These are phyloP conservation scores for Euwallacea fornicatus DNA, from an alignment of 1,140 invertebrate species.

Conservation along the genomic window DNA sequence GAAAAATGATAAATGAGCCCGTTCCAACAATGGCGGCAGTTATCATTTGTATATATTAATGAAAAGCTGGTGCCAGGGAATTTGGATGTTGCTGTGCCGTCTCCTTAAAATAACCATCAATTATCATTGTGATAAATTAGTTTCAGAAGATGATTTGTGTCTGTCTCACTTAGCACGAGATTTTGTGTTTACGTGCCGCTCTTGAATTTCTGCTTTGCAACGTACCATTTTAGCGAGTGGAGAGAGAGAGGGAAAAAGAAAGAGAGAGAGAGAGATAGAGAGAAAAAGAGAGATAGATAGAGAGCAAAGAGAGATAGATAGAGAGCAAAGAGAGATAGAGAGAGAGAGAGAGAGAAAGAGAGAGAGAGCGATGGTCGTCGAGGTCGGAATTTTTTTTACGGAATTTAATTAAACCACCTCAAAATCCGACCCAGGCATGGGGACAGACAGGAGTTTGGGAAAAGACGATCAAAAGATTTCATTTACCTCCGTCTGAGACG, in stretches of 20 bases:
- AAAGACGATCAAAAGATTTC: slow-evolving; percentile 4
- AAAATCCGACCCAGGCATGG: background rate
- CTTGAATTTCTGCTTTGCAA: too few species aligned
- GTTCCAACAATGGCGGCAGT: slow-evolving; percentile 2
- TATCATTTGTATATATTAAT: slow-evolving; percentile 8
- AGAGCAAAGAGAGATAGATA: too few species aligned
- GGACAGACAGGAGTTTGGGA: background rate
- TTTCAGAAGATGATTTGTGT: slow-evolving; percentile 1
- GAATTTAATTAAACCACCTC: background rate
- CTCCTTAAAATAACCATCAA: slow-evolving; percentile 5
- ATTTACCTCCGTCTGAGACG: background rate
- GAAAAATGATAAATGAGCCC: slow-evolving; percentile 5
- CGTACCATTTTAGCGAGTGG: too few species aligned
- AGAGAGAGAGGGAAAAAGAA: too few species aligned
- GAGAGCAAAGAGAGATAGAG: too few species aligned
- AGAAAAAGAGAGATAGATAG: too few species aligned
- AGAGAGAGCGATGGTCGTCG: too few species aligned
- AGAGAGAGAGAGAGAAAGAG: too few species aligned
- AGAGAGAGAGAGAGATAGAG: too few species aligned
- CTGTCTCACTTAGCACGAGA: background rate
- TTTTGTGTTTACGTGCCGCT: too few species aligned
- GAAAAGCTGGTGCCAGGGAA: slow-evolving; percentile 1
- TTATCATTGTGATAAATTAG: slow-evolving; percentile 7
- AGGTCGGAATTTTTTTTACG: background rate
- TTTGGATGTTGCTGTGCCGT: background rate